A percentile compares a stretch with the other conserved stretches of the same genome.
These are phyloP conservation scores for Melanostoma scalare DNA, from an alignment of 2,888 invertebrate species.

Conservation along the genomic window DNA sequence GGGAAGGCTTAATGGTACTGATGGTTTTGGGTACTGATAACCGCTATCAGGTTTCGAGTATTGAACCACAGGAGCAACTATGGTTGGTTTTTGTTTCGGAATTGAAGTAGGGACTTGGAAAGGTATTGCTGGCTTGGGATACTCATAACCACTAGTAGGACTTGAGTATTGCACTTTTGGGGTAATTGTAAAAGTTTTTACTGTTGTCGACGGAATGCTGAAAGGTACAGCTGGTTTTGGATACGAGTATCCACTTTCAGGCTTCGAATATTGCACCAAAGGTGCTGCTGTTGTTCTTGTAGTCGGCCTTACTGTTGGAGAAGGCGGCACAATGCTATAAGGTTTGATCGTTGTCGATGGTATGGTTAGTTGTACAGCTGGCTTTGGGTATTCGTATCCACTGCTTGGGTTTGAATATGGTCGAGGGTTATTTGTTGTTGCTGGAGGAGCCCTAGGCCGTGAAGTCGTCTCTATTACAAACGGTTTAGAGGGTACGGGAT, in stretches of 20 bases:
- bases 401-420: no score
- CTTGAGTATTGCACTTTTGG: neutral
- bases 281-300: neutral
- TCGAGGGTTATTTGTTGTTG: no score
- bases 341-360: no score
- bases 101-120: neutral
- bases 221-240: slow-evolving; percentile 21
- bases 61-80: neutral
- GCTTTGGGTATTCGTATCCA: no score
- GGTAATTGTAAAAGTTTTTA: no score
- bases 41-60: neutral
- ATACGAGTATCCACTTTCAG: slow-evolving; percentile 16
- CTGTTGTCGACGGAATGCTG: no score
- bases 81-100: neutral
- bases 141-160: neutral
- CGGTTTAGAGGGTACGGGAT: no score
- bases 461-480: no score
- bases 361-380: no score
- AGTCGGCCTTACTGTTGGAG: slow-evolving; percentile 1
- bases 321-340: no score
- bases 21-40: slow-evolving; percentile 39
- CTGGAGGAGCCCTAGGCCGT: no score
- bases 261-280: no score
- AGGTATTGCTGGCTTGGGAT: slow-evolving; percentile 7
- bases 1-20: neutral